Evolutionary conservation across 1,140 invertebrate species (phyloP), one percentile per base, ranked within the genome.

Genomic region (Rhyzopertha dominica): DNA sequence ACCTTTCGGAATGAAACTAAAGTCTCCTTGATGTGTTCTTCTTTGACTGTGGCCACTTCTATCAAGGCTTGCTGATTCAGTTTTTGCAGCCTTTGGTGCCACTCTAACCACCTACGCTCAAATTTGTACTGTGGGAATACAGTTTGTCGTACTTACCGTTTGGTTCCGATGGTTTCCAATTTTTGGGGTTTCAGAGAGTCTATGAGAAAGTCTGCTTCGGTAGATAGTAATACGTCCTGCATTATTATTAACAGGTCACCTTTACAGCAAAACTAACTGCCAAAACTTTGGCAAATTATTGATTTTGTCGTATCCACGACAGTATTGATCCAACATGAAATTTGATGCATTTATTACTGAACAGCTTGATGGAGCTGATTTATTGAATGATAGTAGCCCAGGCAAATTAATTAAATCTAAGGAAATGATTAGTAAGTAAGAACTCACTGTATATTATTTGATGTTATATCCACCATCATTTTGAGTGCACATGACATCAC

Each of bases 21-120:
- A 22, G 72, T 74, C 67, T 87, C 84, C 62, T 86, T 86, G 0
- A 85, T 78, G 19, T 74, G 70, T 68, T 88, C 85, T 58, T 87
- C 84, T 35, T 76, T 74, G 50, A 81, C 62, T 17, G 70, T 68
- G 9, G 69, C 73, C 14, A 83, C 80, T 70, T 90, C 85, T 14
- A 87, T 67, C 49, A 84, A 74, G 22, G 82, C 83, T 72, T 89
- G 82, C 61, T 88, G 83, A 49, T 84, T 83, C n/a, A 90, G 59
- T 61, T 87, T 81, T 51, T 87, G 79, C 3, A 88, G 62, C 50
- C 79, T 74, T 56, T 85, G 80, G 54, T 89, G 85, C 64, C 77
- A 80, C 55, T 87, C 84, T 26, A 86, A 68, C 85, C 85, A 90
- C 32, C 84, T 78, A 25, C 8, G 45, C 23, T 29, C 1, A 25